phyloP scores from a whole-genome alignment of 2,113 vertebrate genomes.

The Callipepla californica region DNA sequence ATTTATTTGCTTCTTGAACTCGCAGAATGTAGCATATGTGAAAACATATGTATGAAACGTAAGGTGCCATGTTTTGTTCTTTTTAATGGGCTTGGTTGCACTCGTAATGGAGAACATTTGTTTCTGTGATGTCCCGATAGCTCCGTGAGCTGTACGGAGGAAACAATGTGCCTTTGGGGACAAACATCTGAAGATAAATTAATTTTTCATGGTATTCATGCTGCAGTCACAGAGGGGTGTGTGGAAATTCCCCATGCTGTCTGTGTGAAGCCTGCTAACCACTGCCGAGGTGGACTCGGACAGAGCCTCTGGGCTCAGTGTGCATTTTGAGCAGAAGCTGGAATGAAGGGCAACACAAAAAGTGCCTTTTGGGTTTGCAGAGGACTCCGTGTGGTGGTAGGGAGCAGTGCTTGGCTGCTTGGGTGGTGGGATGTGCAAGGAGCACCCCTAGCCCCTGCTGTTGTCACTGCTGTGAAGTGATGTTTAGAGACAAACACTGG shows the following conservation, averaged over 20 bases:
- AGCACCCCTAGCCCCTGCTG: background rate
- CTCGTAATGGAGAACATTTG: background rate
- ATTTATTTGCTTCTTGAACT: slow-evolving; percentile 5
- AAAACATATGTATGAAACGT: background rate
- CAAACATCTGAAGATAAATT: background rate
- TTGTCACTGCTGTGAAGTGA: background rate
- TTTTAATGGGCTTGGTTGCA: background rate
- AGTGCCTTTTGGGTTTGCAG: background rate
- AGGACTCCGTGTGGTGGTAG: background rate
- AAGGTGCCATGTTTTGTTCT: background rate
- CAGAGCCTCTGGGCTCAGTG: background rate
- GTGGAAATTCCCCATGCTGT: background rate
- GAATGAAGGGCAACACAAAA: background rate
- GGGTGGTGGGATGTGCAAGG: background rate
- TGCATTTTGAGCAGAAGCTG: background rate
- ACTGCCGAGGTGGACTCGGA: background rate
- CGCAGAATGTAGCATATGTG: background rate
- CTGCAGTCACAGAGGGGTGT: background rate
- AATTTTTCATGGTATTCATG: background rate
- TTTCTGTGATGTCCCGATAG: background rate
- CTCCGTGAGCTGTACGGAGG: background rate
- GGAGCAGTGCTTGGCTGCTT: background rate
- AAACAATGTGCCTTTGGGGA: background rate
- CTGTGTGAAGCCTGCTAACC: background rate
- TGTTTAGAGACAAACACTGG: background rate